phyloP scores from a whole-genome alignment of 2,888 invertebrate genomes.

The Allophyes oxyacanthae region DNA sequence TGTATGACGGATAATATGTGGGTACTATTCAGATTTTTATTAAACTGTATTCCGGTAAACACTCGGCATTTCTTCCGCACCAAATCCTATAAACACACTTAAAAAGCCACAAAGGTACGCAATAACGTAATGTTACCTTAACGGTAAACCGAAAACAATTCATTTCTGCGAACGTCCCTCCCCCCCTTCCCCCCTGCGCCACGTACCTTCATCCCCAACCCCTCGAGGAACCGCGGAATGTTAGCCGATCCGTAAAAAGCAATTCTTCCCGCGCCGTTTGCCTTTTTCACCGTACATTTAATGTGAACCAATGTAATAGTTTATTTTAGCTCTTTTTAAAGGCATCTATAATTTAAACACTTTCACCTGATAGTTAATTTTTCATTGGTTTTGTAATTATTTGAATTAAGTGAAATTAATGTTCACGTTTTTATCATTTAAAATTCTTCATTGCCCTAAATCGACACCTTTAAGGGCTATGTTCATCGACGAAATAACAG shows the following conservation, averaged over 20 bases:
- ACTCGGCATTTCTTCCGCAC: slow-evolving; percentile 45
- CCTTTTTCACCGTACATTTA: slow-evolving; percentile 85
- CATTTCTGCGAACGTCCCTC: slow-evolving; percentile 71
- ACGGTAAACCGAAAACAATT: slow-evolving; percentile 83
- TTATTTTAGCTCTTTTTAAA: slow-evolving; percentile 66
- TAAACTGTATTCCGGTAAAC: slow-evolving; percentile 52
- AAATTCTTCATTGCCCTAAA: not conserved
- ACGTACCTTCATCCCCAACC: slow-evolving; percentile 58
- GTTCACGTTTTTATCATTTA: too few relatives aligned
- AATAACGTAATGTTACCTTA: slow-evolving; percentile 81
- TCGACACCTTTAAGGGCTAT: too few relatives aligned
- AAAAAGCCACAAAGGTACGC: slow-evolving; percentile 81
- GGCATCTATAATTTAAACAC: slow-evolving; percentile 48
- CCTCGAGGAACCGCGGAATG: slow-evolving; percentile 75
- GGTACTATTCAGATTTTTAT: slow-evolving; percentile 40
- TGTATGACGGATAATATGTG: slow-evolving; percentile 34
- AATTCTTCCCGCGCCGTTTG: slow-evolving; percentile 85
- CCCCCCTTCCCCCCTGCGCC: slow-evolving; percentile 47
- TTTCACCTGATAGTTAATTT: slow-evolving; percentile 11
- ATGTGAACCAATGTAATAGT: slow-evolving; percentile 80
- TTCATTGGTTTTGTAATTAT: slow-evolving; percentile 19
- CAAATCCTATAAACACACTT: slow-evolving; percentile 78
- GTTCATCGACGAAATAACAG: too few relatives aligned
- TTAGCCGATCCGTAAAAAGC: slow-evolving; percentile 86
- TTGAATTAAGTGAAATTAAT: slow-evolving; percentile 8